Percentiles rank a stretch among this genome's conserved stretches.
Evolutionary conservation across 2,113 vertebrate species (phyloP).

Genomic region (Tricholaema leucomelas): DNA sequence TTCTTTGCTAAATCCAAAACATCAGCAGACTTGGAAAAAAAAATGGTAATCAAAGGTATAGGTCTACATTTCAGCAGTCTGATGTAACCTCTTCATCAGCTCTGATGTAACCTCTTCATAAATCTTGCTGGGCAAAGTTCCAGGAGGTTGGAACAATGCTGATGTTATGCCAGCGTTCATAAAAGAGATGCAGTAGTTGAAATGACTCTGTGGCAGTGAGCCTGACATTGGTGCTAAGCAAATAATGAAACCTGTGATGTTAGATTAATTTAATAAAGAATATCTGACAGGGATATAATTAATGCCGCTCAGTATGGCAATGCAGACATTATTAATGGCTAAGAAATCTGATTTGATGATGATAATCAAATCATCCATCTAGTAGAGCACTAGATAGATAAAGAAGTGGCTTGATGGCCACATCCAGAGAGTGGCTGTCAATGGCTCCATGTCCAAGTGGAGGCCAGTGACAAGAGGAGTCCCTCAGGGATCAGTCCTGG

Average conservation of each 20-base stretch:
- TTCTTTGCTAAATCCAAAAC: neutral
- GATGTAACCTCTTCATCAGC: neutral
- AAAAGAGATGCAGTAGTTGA: neutral
- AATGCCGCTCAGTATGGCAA: neutral
- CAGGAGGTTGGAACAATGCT: neutral
- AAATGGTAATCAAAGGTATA: neutral
- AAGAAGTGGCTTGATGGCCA: no score
- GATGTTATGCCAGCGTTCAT: neutral
- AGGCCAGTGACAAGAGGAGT: no score
- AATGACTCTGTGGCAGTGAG: neutral
- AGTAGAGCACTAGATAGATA: no score
- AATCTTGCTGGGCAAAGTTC: neutral
- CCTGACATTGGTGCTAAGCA: neutral
- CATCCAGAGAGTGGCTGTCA: no score
- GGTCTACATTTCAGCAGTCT: neutral
- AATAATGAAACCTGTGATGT: neutral
- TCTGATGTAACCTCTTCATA: neutral
- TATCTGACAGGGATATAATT: neutral
- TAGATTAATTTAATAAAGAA: neutral
- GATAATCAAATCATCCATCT: no score
- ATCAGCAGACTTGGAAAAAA: neutral
- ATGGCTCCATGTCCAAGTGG: no score
- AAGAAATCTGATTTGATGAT: neutral
- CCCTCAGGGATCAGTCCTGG: no score
- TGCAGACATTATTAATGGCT: neutral